Percentiles rank a stretch among this genome's conserved stretches.
phyloP scores from a whole-genome alignment of 2,113 vertebrate species.

The Himantopus leucocephalus region DNA sequence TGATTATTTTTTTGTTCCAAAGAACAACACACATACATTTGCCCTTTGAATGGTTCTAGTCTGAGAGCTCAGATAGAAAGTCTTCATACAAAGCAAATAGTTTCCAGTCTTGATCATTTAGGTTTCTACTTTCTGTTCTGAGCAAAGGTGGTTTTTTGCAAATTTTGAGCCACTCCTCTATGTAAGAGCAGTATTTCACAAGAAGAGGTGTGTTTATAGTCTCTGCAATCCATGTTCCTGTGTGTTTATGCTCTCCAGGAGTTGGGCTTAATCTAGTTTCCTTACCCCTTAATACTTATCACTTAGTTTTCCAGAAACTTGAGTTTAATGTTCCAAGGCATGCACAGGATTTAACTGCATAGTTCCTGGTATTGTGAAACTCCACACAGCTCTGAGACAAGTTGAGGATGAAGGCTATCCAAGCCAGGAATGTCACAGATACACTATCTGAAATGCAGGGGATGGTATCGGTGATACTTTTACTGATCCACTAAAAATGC shows the following conservation, averaged over 20 bases:
- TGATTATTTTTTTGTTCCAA: conserved; percentile 43
- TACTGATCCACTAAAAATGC: not conserved
- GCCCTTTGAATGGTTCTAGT: not conserved
- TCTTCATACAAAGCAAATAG: not conserved
- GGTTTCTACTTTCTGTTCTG: not conserved
- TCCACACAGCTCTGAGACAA: not conserved
- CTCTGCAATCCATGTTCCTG: not conserved
- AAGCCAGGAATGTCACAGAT: not conserved
- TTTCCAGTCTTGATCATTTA: not conserved
- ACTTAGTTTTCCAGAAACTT: not conserved
- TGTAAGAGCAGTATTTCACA: not conserved
- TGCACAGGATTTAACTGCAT: not conserved
- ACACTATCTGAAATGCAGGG: not conserved
- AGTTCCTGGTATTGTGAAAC: not conserved
- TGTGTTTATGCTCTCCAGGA: not conserved
- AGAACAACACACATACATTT: not conserved
- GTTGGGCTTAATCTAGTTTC: not conserved
- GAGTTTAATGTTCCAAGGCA: not conserved
- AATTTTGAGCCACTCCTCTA: not conserved
- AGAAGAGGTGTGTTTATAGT: not conserved
- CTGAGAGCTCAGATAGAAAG: not conserved
- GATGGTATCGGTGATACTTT: not conserved
- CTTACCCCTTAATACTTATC: not conserved
- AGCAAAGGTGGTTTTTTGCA: not conserved
- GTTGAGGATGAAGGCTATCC: not conserved